Conservation (phyloP, 2,113 vertebrate genomes). For the Oceanodroma tethys region DNA sequence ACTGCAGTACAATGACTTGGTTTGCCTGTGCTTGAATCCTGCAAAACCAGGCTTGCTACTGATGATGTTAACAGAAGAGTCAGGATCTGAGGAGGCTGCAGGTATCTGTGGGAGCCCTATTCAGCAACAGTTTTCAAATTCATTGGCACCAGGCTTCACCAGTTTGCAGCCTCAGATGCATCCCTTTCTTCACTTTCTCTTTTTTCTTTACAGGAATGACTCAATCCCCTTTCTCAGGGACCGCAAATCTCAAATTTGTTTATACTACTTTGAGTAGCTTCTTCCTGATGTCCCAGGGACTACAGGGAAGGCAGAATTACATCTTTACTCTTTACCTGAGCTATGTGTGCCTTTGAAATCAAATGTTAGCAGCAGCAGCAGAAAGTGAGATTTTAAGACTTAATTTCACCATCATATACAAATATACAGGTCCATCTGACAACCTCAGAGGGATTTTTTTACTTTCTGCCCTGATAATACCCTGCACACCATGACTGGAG, state of each 20-base stretch:
- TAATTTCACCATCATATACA: slow-evolving; percentile 15
- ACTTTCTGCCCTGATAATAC: not conserved
- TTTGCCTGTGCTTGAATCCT: not conserved
- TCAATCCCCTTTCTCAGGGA: not conserved
- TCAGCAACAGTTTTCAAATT: not conserved
- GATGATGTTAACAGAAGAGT: not conserved
- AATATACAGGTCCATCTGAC: not conserved
- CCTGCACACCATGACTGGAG: not conserved
- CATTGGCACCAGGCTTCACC: not conserved
- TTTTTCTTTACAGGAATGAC: not conserved
- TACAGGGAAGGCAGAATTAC: not conserved
- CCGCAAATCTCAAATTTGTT: not conserved
- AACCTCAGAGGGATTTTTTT: not conserved
- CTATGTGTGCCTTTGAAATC: slow-evolving; percentile 25
- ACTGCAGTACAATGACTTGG: not conserved
- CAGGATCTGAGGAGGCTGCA: not conserved
- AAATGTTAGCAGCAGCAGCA: not conserved
- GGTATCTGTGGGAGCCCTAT: not conserved
- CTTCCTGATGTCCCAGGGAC: not conserved
- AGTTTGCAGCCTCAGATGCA: not conserved
- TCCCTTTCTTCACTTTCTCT: not conserved
- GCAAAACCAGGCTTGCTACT: not conserved
- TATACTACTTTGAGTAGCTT: not conserved
- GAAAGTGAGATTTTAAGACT: slow-evolving; percentile 15
- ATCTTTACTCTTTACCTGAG: not conserved